These are phyloP conservation scores for Plectus sambesii DNA, from an alignment of 1,140 invertebrate genomes.

Conservation along the genomic window DNA sequence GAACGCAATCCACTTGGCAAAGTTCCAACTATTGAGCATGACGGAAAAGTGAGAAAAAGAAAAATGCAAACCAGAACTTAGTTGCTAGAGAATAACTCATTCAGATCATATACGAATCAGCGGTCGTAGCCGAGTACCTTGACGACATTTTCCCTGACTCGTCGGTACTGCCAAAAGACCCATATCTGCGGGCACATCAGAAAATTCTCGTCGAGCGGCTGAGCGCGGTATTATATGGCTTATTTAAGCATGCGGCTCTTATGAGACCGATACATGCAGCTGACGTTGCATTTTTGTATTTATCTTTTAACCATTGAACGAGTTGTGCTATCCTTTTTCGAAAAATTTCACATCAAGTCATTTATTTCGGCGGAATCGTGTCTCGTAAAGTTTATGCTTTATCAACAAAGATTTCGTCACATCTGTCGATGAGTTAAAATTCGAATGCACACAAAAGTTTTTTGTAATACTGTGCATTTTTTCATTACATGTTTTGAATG, in stretches of 20 bases:
- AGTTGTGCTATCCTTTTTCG: conserved; percentile 19
- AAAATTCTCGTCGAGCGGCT: conserved; percentile 43
- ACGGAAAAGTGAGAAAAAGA: too few relatives aligned
- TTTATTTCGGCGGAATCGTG: too few relatives aligned
- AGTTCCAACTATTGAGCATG: conserved; percentile 32
- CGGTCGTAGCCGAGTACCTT: conserved; percentile 46
- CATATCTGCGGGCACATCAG: conserved; percentile 46
- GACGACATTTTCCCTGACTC: conserved; percentile 46
- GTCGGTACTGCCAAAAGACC: conserved; percentile 44
- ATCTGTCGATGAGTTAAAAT: too few relatives aligned
- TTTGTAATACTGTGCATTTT: too few relatives aligned
- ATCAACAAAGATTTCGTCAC: too few relatives aligned
- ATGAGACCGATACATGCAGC: not conserved
- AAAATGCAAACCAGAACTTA: not conserved
- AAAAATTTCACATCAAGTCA: too few relatives aligned
- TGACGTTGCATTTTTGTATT: conserved; percentile 4
- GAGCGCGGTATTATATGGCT: conserved; percentile 12
- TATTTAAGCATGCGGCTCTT: too few relatives aligned
- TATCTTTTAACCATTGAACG: conserved; percentile 20
- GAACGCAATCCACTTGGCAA: conserved; percentile 28
- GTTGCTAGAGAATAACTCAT: too few relatives aligned
- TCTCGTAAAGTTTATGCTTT: too few relatives aligned
- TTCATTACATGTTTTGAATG: too few relatives aligned
- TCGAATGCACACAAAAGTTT: too few relatives aligned
- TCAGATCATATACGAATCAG: conserved; percentile 45